Base-by-base conservation (phyloP, 1,140 invertebrate genomes). In the Drosophila sturtevanti region DNA sequence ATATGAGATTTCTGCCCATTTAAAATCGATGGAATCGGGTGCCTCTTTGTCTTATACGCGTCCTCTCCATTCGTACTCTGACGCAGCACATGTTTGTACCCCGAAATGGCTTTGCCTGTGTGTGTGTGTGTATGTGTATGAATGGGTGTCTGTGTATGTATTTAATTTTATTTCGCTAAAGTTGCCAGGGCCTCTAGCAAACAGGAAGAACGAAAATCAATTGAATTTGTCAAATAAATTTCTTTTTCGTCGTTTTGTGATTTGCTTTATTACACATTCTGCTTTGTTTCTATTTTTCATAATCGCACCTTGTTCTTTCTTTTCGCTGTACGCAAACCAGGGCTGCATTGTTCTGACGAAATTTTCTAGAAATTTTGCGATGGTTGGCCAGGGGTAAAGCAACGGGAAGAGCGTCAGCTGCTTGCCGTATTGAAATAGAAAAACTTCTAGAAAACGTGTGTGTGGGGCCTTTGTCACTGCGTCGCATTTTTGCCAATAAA, bases 381-480 rank as follows among this genome's bases (percentile, higher is more conserved):
- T 71, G 66, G 22, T 31, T 4, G 55, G 11, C 52, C 51, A 61
- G 35, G 27, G 21, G 16, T 44, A 11, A 14, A 21, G 18, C 2
- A 10, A 21, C 16, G 22, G 55, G 18, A 31, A 1, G 10, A 0
- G 31, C 63, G 79, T 87, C 82, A 89, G 84, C 84, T 87, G 82
- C 76, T 82, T 48, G 58, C n/a, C 24, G 67, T 68, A 82, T 82
- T 73, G 56, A 81, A 86, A 82, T 76, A 76, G 79, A 73, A 67
- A 79, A 82, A 56, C 62, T 87, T 87, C 82, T 87, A 82, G 79
- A 86, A 86, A 87, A 68, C 72, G 76, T 71, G 68, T 18, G 60
- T 41, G 18, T 14, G 41, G 41, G 41, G 9, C 16, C 41, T 44
- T 5, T 44, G 41, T 48, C 44, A 65, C 66, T 61, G 52, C 65